Evolutionary conservation across 37 sponge, comb jelly and placozoan species (phyloP).

Genomic region (Lycopodina hypogea): DNA sequence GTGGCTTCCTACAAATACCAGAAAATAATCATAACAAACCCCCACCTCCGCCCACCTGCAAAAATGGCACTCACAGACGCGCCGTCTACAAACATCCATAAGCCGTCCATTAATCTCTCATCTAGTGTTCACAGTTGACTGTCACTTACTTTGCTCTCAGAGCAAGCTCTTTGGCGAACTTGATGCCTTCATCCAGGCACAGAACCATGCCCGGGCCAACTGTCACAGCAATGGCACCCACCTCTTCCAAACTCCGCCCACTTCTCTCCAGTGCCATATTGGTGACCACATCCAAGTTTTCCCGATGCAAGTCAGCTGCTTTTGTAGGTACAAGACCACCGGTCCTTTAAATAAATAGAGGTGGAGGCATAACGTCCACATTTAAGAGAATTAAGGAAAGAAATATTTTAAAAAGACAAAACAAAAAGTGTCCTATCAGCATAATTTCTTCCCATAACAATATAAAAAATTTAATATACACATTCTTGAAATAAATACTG

Average conservation of each 20-base stretch:
- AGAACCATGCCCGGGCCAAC: conserved; percentile 74
- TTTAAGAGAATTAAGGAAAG: no score
- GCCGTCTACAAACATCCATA: no score
- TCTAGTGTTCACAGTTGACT: no score
- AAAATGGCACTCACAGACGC: no score
- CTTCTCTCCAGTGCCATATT: conserved; percentile 42
- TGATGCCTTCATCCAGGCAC: conserved; percentile 58
- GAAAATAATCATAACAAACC: background rate
- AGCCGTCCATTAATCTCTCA: no score
- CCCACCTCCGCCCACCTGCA: no score
- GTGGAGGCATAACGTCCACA: background rate
- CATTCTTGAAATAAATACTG: no score
- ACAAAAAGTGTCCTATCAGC: no score
- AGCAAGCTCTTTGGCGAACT: conserved; percentile 47
- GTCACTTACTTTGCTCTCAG: conserved; percentile 14
- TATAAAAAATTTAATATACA: no score
- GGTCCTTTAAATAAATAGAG: conserved; percentile 22
- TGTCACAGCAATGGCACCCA: conserved; percentile 71
- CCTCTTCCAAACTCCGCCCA: conserved; percentile 47
- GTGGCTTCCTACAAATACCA: conserved; percentile 48
- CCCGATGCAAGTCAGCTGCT: conserved; percentile 49
- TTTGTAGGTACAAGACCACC: conserved; percentile 61
- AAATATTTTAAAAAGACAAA: no score
- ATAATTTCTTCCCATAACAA: no score
- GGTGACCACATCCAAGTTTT: conserved; percentile 44